Conservation (phyloP, 2,888 invertebrate species). For the Tetramorium bicarinatum region DNA sequence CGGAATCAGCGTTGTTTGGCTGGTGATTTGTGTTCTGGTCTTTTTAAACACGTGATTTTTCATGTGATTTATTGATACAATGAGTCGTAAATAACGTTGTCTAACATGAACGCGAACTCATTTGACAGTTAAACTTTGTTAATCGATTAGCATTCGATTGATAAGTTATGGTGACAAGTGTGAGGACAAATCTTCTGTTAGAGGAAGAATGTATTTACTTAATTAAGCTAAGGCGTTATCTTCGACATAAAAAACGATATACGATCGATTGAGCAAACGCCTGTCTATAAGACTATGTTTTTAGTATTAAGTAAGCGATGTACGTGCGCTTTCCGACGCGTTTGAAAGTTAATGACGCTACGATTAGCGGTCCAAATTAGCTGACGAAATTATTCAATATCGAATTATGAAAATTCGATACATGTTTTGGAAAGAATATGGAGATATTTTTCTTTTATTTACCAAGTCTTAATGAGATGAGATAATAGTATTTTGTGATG, state of each 20-base stretch:
- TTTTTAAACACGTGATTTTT: slow-evolving; percentile 1
- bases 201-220: slow-evolving; percentile 51
- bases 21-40: slow-evolving; percentile 15
- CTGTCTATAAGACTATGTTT: slow-evolving; percentile 23
- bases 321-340: background rate
- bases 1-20: background rate
- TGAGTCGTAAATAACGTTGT: background rate
- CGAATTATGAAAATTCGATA: background rate
- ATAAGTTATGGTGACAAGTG: background rate
- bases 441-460: background rate
- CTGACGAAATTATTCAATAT: slow-evolving; percentile 4
- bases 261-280: background rate
- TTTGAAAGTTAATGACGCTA: slow-evolving; percentile 16
- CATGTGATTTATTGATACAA: slow-evolving; percentile 12
- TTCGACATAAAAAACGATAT: background rate
- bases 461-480: background rate
- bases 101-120: slow-evolving; percentile 13
- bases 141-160: background rate
- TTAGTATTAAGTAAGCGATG: slow-evolving; percentile 30
- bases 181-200: background rate
- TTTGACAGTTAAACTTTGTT: slow-evolving; percentile 14
- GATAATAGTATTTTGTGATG: background rate
- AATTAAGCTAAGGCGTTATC: slow-evolving; percentile 53
- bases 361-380: slow-evolving; percentile 3
- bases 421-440: background rate